These are phyloP conservation scores for Origma solitaria DNA, from an alignment of 2,113 vertebrate genomes.

Conservation along the genomic window DNA sequence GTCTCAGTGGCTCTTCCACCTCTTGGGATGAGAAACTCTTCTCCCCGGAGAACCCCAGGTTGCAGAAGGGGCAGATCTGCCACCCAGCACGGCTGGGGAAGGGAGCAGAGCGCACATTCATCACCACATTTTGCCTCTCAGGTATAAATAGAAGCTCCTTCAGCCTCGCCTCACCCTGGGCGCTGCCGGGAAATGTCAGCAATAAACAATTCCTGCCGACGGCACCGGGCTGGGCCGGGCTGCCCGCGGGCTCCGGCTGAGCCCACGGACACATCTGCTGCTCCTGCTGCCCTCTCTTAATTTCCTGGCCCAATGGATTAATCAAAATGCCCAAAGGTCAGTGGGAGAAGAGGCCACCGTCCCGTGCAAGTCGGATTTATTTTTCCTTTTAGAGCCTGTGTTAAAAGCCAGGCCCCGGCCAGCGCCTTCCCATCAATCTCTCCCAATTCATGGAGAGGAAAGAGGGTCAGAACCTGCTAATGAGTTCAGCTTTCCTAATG, in stretches of 20 bases:
- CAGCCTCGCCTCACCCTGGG: not conserved
- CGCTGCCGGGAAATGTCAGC: slow-evolving; percentile 1
- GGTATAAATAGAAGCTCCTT: slow-evolving; percentile 48
- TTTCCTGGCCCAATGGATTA: not conserved
- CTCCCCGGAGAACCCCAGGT: not conserved
- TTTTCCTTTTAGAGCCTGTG: not conserved
- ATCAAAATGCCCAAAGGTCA: not conserved
- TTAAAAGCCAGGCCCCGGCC: not conserved
- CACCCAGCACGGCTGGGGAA: not conserved
- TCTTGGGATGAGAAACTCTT: not conserved
- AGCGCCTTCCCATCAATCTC: slow-evolving; percentile 12
- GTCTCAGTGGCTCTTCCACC: accelerated
- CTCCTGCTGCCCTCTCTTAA: not conserved
- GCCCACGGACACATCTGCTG: not conserved
- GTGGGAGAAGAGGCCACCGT: not conserved
- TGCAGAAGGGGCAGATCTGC: accelerated
- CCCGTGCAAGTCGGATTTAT: not conserved
- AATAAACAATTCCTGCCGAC: not conserved
- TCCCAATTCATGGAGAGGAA: not conserved
- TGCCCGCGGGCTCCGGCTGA: accelerated
- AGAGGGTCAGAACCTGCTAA: slow-evolving; percentile 19
- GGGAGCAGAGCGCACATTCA: not conserved
- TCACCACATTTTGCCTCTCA: not conserved
- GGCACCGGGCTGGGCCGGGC: not conserved
- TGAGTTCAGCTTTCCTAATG: slow-evolving; percentile 30